Evolutionary conservation across 2,888 invertebrate species (phyloP), one percentile per base, ranked within the genome.

Genomic region (Alloscopus bannaensis): DNA sequence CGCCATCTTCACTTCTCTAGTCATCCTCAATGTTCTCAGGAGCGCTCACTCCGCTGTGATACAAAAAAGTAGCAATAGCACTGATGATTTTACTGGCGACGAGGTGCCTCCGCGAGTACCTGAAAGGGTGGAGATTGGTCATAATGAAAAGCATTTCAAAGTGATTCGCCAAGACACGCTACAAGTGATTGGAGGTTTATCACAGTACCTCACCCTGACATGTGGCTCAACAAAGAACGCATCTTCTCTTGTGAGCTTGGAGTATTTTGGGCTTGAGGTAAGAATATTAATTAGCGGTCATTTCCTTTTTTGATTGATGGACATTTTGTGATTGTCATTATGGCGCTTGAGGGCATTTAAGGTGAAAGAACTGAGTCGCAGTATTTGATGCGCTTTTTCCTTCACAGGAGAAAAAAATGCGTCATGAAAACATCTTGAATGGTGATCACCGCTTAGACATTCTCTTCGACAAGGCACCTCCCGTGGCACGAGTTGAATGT

Each of bases 401-500:
- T n/a, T n/a, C n/a, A n/a, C n/a, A n/a, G n/a, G n/a, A n/a, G 52
- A 52, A 24, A 24, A 22, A 52, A 52, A 52, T 3, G 20, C 22
- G n/a, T n/a, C n/a, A n/a, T 22, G 18, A 18, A 3, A 22, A 22
- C 11, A 52, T 11, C 11, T 3, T 3, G 1, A 18, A 31, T 4
- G 31, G 36, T n/a, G 22, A 47, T 28, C 26, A 47, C 28, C 47
- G 4, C n/a, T 2, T 47, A 2, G 2, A n/a, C 4, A 64, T 42
- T 40, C n/a, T 50, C 28, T 28, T 52, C 18, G 29, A 11, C 40
- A n/a, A 26, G 2, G 68, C 68, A 1, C 62, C 76, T 16, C 68
- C 76, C 2, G 76, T 76, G 1, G 36, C 18, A 0, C 31, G 76
- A 50, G 42, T 76, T 42, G 76, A 76, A 22, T 76, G 76, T 28